Conservation (phyloP, 2,888 invertebrate species). For the Neoaliturus tenellus region DNA sequence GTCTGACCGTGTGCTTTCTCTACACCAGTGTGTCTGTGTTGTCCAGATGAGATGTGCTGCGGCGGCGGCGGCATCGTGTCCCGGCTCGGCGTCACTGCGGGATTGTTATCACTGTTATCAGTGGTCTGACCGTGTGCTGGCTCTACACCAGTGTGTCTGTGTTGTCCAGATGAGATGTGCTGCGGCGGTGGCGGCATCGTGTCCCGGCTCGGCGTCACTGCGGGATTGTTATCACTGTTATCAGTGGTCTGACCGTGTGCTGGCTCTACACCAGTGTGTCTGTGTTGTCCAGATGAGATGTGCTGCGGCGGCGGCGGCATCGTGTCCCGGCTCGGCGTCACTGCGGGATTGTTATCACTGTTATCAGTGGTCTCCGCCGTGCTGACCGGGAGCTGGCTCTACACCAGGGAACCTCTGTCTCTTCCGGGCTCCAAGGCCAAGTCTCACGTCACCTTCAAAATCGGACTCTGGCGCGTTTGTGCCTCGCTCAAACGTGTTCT, state of each 20-base stretch:
- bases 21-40: constrained; percentile 67
- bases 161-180: background rate
- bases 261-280: too few species aligned
- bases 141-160: too few species aligned
- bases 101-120: background rate
- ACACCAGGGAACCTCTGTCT: constrained; percentile 73
- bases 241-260: background rate
- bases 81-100: background rate
- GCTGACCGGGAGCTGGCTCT: constrained; percentile 73
- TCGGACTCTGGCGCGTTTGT: constrained; percentile 74
- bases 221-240: background rate
- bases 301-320: background rate
- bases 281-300: constrained; percentile 10
- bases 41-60: background rate
- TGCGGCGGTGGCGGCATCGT: background rate
- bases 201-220: background rate
- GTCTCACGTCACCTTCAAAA: constrained; percentile 73
- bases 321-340: constrained; percentile 70
- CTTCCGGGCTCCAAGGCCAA: constrained; percentile 71
- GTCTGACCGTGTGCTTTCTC: constrained; percentile 73
- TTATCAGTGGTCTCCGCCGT: constrained; percentile 72
- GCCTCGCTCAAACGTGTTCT: constrained; percentile 71
- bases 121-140: background rate
- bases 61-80: background rate
- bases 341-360: constrained; percentile 72